Conservation (phyloP, 2,888 invertebrate species). For the Meghimatium bilineatum region DNA sequence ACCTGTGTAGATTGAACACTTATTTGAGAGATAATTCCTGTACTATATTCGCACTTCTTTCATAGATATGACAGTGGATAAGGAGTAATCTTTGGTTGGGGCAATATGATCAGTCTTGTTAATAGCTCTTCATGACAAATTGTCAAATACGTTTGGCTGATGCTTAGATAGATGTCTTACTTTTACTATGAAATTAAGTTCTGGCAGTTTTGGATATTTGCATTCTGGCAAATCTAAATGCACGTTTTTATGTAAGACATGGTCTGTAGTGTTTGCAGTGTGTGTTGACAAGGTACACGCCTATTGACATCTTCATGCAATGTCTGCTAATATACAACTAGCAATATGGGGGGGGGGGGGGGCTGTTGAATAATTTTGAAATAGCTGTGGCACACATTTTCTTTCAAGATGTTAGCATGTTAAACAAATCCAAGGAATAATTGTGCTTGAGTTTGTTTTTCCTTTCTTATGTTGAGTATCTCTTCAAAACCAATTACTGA, state of each 20-base stretch:
- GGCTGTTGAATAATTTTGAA: not conserved
- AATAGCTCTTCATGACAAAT: too few relatives aligned
- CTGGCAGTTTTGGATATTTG: not conserved
- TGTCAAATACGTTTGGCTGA: too few relatives aligned
- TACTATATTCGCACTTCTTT: too few relatives aligned
- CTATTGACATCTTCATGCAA: not conserved
- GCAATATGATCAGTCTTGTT: too few relatives aligned
- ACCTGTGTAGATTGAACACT: too few relatives aligned
- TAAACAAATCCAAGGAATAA: not conserved
- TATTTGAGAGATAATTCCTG: too few relatives aligned
- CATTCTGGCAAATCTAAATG: not conserved
- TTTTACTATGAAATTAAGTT: not conserved
- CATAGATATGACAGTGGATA: too few relatives aligned
- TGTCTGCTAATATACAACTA: not conserved
- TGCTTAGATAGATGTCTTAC: too few relatives aligned
- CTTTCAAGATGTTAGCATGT: not conserved
- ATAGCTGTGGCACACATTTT: not conserved
- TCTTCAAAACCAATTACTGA: not conserved
- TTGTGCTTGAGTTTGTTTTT: not conserved
- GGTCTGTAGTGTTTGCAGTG: not conserved
- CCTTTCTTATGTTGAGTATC: not conserved
- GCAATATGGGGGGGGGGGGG: not conserved
- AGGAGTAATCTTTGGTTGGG: too few relatives aligned
- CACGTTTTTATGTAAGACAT: not conserved
- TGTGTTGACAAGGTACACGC: not conserved